These are phyloP conservation scores for Plectrocnemia conspersa DNA, from an alignment of 1,140 invertebrate species.

Conservation along the genomic window DNA sequence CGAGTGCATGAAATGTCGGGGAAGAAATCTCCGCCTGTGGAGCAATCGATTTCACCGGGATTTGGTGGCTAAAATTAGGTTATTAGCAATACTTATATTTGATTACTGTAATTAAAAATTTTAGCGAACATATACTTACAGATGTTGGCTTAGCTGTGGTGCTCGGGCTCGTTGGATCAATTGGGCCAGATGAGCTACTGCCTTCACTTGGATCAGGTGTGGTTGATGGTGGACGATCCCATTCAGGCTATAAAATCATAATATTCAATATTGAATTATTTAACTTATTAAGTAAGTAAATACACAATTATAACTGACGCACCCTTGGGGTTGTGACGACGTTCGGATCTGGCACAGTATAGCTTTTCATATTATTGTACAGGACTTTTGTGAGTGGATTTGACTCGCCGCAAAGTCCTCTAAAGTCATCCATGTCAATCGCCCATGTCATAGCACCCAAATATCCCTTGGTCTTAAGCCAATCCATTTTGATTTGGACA, in stretches of 20 bases:
- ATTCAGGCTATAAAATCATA: conserved; percentile 54
- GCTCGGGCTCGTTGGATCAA: too few species aligned
- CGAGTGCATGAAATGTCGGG: conserved; percentile 57
- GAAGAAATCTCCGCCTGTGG: conserved; percentile 53
- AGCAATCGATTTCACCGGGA: conserved; percentile 45
- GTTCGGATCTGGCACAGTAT: conserved; percentile 65
- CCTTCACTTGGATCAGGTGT: conserved; percentile 44
- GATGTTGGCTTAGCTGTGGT: conserved; percentile 34
- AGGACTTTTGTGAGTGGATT: conserved; percentile 69
- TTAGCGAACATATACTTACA: conserved; percentile 30
- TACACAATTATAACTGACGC: too few species aligned
- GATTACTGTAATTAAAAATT: conserved; percentile 35
- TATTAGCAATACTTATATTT: conserved; percentile 13
- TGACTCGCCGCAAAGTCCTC: conserved; percentile 66
- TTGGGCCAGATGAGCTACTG: too few species aligned
- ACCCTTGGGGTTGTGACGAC: conserved; percentile 65
- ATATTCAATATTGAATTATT: too few species aligned
- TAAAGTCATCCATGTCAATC: conserved; percentile 82
- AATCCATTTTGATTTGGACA: conserved; percentile 83
- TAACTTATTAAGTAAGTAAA: too few species aligned
- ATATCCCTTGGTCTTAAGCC: conserved; percentile 73
- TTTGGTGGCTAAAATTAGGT: conserved; percentile 36
- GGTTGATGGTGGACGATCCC: conserved; percentile 63
- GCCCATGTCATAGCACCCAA: conserved; percentile 87
- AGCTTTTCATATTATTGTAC: conserved; percentile 68